phyloP scores from a whole-genome alignment of 2,888 invertebrate genomes.

The Thera obeliscata region DNA sequence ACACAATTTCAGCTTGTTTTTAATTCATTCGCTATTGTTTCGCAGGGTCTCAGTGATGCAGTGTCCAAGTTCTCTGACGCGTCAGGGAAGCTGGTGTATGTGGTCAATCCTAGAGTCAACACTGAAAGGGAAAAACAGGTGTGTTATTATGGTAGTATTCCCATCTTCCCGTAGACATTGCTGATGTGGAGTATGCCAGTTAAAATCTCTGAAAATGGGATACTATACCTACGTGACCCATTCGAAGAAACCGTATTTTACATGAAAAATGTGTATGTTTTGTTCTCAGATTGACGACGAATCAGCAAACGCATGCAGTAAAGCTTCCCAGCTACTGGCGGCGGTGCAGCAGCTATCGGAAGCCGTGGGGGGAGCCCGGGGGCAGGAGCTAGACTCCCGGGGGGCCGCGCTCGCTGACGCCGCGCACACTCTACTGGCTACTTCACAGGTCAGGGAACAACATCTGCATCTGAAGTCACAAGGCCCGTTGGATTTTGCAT shows the following conservation, averaged over 20 bases:
- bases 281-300: conserved; percentile 44
- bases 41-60: conserved; percentile 48
- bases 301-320: conserved; percentile 50
- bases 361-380: conserved; percentile 41
- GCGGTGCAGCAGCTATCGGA: conserved; percentile 51
- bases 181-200: too few relatives aligned
- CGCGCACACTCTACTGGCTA: conserved; percentile 49
- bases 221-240: too few relatives aligned
- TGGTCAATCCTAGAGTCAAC: conserved; percentile 46
- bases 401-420: conserved; percentile 48
- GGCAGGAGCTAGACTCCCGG: conserved; percentile 46
- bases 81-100: conserved; percentile 48
- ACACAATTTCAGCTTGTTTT: background rate
- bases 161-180: too few relatives aligned
- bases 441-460: conserved; percentile 41
- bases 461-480: too few relatives aligned
- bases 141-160: background rate
- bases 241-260: too few relatives aligned
- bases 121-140: conserved; percentile 53
- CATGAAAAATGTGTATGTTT: too few relatives aligned
- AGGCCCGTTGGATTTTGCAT: too few relatives aligned
- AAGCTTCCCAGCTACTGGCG: conserved; percentile 50
- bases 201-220: too few relatives aligned
- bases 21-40: background rate
- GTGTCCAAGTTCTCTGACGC: conserved; percentile 50